Conservation (phyloP, 2,797 vertebrate species). For the Poeciliopsis paucimaculata region DNA sequence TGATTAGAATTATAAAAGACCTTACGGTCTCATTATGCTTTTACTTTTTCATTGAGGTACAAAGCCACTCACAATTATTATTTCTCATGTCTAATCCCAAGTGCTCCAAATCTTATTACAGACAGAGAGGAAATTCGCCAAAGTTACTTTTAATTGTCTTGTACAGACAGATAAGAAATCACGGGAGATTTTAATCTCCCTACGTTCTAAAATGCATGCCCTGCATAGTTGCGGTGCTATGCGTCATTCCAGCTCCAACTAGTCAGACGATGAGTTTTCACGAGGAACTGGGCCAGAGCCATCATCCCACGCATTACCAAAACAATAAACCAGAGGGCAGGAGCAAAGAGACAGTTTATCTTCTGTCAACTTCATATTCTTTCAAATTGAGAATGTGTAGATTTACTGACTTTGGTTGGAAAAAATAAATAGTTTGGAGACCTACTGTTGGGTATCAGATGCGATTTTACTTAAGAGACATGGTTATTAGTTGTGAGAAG, state of each 20-base stretch:
- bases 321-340: conserved; percentile 41
- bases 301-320: conserved; percentile 20
- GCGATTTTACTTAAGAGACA: background rate
- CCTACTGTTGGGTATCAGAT: background rate
- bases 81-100: conserved; percentile 29
- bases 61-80: conserved; percentile 25
- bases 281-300: conserved; percentile 17
- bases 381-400: conserved; percentile 4
- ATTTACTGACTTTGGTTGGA: conserved; percentile 18
- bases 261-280: conserved; percentile 32
- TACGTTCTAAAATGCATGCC: conserved; percentile 30
- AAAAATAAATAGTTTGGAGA: conserved; percentile 14
- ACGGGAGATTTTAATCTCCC: conserved; percentile 29
- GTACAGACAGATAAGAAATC: conserved; percentile 14
- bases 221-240: conserved; percentile 34
- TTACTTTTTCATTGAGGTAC: conserved; percentile 19
- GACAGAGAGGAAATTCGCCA: conserved; percentile 30
- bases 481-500: background rate
- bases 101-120: conserved; percentile 35
- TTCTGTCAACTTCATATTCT: conserved; percentile 16
- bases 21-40: background rate
- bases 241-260: conserved; percentile 40
- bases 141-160: conserved; percentile 27
- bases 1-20: conserved; percentile 35
- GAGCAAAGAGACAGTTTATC: conserved; percentile 14